Evolutionary conservation across 2,113 vertebrate genomes (phyloP), one percentile per base, ranked within the genome.

Genomic region (Ahaetulla prasina): DNA sequence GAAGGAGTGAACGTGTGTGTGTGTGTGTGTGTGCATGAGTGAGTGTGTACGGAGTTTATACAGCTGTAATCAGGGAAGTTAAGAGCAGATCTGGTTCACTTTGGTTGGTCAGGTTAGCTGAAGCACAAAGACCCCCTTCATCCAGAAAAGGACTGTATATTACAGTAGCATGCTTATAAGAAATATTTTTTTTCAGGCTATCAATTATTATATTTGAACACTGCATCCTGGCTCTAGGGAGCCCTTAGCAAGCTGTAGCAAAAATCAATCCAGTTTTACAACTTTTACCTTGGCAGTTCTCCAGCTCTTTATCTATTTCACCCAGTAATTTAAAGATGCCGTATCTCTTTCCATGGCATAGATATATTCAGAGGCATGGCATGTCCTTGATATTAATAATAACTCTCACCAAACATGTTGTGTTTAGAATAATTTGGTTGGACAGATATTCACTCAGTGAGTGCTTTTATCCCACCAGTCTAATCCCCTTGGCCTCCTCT

Each of bases 211-310:
- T 97, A 97, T 97, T 98, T 98, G 96, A 97, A 93, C 95, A 94
- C 95, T 68, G 91, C 96, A 95, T 97, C 95, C 94, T 92, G 86
- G n/a, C 98, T 97, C 97, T 94, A 93, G 97, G 97, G 98, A 98
- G 93, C 95, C 96, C 96, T 98, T 97, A 97, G 96, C 94, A 97
- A 97, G 95, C 97, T 95, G 96, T 91, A 97, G 96, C 97, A 97
- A 98, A 98, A 98, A 98, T 98, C 97, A 97, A 97, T 98, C 96
- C 96, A 95, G 94, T 96, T 98, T 98, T 97, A 98, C 97, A 98
- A 97, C 97, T 98, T 98, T 96, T 97, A 96, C 97, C 95, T 97
- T 97, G 97, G 97, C 96, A 93, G 92, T 74, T 68, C 54, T 97
- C 96, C 97, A 97, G 90, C 91, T 94, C 96, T 97, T 97, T 96